Conservation (phyloP, 2,797 vertebrate species). For the Allobates femoralis region DNA sequence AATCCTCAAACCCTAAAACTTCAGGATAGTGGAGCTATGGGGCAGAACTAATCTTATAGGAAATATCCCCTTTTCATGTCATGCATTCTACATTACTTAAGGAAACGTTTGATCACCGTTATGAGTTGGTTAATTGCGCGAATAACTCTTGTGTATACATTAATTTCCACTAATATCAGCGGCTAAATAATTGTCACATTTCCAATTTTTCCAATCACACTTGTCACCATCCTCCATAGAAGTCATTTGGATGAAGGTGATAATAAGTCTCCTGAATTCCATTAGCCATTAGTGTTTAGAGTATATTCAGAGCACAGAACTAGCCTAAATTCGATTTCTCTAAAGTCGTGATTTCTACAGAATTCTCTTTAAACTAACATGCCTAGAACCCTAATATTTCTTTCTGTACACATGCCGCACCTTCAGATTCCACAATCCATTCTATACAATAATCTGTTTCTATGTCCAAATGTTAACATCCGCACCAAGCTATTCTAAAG, state of each 20-base stretch:
- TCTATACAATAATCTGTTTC: neutral
- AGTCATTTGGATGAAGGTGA: neutral
- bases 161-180: neutral
- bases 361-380: conserved; percentile 43
- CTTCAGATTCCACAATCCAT: conserved; percentile 13
- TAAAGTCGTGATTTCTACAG: conserved; percentile 17
- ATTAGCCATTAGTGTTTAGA: neutral
- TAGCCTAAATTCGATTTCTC: neutral
- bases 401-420: conserved; percentile 43
- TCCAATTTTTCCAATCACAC: neutral
- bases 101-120: neutral
- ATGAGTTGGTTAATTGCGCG: neutral
- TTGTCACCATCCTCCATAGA: neutral
- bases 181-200: neutral
- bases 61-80: neutral
- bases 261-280: neutral
- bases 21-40: neutral
- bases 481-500: conserved; percentile 35
- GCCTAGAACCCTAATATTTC: conserved; percentile 18
- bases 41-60: neutral
- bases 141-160: neutral
- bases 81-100: neutral
- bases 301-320: neutral
- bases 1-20: neutral
- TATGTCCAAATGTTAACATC: conserved; percentile 1